phyloP scores from a whole-genome alignment of 2,888 invertebrate genomes.

The Morpho achilles region DNA sequence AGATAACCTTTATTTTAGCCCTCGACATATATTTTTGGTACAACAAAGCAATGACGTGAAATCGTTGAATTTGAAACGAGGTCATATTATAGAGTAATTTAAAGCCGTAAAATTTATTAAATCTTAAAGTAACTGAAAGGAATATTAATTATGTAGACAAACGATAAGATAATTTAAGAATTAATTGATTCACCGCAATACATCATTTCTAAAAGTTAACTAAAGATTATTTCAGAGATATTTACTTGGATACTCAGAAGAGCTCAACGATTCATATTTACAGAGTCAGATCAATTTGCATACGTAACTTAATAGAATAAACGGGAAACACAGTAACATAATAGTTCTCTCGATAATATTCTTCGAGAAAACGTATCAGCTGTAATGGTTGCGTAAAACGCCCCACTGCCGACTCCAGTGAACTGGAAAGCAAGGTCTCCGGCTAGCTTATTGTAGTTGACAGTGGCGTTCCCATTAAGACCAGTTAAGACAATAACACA shows the following conservation, averaged over 20 bases:
- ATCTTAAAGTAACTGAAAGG: not conserved
- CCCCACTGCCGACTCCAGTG: slow-evolving; percentile 66
- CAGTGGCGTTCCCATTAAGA: slow-evolving; percentile 67
- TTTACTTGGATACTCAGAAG: not conserved
- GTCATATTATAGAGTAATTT: slow-evolving; percentile 57
- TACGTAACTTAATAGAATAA: slow-evolving; percentile 11
- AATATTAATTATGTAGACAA: not conserved
- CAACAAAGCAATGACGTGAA: slow-evolving; percentile 76
- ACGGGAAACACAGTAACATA: slow-evolving; percentile 5
- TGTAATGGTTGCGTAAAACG: slow-evolving; percentile 65
- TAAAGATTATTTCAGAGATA: not conserved
- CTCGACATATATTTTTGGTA: slow-evolving; percentile 74
- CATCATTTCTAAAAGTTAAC: not conserved
- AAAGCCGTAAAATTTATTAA: slow-evolving; percentile 35
- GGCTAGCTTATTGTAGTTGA: slow-evolving; percentile 66
- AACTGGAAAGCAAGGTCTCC: slow-evolving; percentile 78
- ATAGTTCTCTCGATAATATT: slow-evolving; percentile 17
- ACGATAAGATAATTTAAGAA: slow-evolving; percentile 1
- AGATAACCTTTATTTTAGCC: slow-evolving; percentile 66
- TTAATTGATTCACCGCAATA: not conserved
- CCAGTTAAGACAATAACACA: slow-evolving; percentile 75
- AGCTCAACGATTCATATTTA: not conserved
- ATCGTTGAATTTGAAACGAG: slow-evolving; percentile 67
- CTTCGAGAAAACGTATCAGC: slow-evolving; percentile 63
- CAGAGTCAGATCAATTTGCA: slow-evolving; percentile 5